phyloP scores from a whole-genome alignment of 1,140 invertebrate genomes.

The Portunus trituberculatus region DNA sequence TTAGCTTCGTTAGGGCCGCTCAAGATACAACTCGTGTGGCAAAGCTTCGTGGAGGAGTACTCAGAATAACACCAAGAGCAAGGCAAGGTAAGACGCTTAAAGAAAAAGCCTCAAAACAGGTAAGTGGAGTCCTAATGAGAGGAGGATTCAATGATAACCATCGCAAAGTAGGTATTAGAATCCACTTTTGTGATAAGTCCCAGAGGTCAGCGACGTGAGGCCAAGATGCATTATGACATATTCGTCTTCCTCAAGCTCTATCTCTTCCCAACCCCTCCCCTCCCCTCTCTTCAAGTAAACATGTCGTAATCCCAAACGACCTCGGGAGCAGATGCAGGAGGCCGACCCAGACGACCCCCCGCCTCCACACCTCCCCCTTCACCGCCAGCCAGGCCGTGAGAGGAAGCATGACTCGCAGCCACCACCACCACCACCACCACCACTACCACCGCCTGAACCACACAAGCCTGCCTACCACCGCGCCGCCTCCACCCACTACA shows the following conservation, averaged over 20 bases:
- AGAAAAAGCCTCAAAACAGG: background rate
- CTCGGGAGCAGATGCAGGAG: too few species aligned
- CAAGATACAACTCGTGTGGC: too few species aligned
- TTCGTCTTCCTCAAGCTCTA: background rate
- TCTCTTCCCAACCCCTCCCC: background rate
- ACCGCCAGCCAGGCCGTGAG: background rate
- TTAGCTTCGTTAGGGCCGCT: too few species aligned
- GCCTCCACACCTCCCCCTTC: too few species aligned
- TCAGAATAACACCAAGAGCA: background rate
- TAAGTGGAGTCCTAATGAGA: background rate
- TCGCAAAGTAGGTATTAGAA: background rate
- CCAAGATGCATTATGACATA: background rate
- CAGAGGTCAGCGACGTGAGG: background rate
- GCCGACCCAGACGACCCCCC: too few species aligned
- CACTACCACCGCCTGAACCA: too few species aligned
- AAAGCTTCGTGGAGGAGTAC: background rate
- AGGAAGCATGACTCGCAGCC: background rate
- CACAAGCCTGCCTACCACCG: background rate
- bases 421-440: background rate
- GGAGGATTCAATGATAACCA: background rate
- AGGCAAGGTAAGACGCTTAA: too few species aligned
- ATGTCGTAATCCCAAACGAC: too few species aligned
- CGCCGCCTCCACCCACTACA: background rate
- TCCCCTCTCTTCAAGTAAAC: conserved; percentile 6
- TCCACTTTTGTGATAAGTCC: background rate